Evolutionary conservation across 1,140 invertebrate genomes (phyloP).

Genomic region (Penaeus indicus): DNA sequence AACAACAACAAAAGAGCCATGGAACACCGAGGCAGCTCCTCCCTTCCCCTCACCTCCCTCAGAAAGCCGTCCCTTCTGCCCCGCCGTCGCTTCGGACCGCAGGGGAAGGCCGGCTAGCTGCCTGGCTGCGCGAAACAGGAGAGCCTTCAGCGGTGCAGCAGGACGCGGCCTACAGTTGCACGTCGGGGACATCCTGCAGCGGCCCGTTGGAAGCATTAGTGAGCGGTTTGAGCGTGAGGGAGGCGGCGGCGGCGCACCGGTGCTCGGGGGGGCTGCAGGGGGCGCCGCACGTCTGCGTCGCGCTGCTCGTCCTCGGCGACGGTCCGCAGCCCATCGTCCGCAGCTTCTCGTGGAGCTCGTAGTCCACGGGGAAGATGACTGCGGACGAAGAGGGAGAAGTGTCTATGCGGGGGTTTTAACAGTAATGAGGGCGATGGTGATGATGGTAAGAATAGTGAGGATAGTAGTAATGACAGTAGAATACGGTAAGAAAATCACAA

Average conservation of each 20-base stretch:
- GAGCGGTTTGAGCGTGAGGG: not conserved
- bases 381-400: not conserved
- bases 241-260: not conserved
- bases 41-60: no score
- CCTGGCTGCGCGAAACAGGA: not conserved
- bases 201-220: slow-evolving; percentile 38
- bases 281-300: slow-evolving; percentile 68
- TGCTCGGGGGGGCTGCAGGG: not conserved
- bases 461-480: no score
- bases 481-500: no score
- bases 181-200: slow-evolving; percentile 40
- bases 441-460: not conserved
- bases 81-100: no score
- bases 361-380: slow-evolving; percentile 59
- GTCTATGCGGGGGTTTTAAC: not conserved
- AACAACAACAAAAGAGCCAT: no score
- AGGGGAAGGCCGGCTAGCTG: no score
- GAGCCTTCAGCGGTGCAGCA: not conserved
- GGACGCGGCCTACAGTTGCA: slow-evolving; percentile 30
- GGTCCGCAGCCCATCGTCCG: slow-evolving; percentile 67
- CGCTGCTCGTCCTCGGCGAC: slow-evolving; percentile 68
- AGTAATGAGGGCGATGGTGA: not conserved
- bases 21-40: no score
- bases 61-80: no score
- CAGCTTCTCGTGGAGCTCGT: slow-evolving; percentile 69